Conservation (phyloP, 2,113 vertebrate genomes). For the Erinaceus europaeus region DNA sequence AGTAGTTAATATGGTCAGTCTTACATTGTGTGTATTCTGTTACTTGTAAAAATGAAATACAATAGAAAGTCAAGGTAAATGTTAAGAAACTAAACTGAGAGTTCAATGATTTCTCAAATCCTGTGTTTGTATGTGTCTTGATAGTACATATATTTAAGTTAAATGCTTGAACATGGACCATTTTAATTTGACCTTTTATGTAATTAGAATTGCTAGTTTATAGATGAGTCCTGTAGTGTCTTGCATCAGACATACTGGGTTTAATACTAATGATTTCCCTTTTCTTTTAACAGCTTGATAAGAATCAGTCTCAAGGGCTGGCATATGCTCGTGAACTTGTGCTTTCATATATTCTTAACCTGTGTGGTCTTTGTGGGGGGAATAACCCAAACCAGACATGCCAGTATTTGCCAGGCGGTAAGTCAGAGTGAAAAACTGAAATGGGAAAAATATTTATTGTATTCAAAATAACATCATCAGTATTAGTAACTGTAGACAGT, state of each 20-base stretch:
- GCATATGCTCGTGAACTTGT: constrained; percentile 98
- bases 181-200: background rate
- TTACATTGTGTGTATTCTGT: too few species aligned
- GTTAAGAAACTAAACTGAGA: background rate
- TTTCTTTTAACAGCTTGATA: constrained; percentile 77
- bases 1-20: too few species aligned
- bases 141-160: background rate
- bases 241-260: background rate
- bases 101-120: background rate
- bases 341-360: constrained; percentile 94
- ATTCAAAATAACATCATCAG: background rate
- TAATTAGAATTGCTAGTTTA: background rate
- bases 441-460: background rate
- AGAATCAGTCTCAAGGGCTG: constrained; percentile 95
- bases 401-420: constrained; percentile 95
- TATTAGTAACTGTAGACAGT: too few species aligned
- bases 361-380: constrained; percentile 93
- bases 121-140: background rate
- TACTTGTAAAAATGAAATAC: too few species aligned
- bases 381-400: constrained; percentile 91
- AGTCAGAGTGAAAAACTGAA: constrained; percentile 74
- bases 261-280: background rate
- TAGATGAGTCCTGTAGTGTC: background rate
- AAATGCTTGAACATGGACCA: background rate
- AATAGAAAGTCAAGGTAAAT: too few species aligned